Percentiles rank a stretch among this genome's conserved stretches.
These are phyloP conservation scores for Oenanthe oenanthe DNA, from an alignment of 2,113 vertebrate genomes.

Conservation along the genomic window DNA sequence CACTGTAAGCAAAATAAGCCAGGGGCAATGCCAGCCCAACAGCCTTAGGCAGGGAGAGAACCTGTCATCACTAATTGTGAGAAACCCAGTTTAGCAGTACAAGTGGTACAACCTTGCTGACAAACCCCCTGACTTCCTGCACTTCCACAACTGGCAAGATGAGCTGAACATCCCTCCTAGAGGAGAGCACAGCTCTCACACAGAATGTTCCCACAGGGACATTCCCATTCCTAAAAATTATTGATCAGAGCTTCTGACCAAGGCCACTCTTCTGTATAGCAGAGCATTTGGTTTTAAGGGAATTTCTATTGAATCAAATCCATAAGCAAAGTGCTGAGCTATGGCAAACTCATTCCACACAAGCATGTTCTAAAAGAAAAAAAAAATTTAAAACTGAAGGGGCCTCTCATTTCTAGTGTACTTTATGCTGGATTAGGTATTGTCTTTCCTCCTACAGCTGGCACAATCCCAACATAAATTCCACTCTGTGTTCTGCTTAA, in stretches of 20 bases:
- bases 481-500: conserved; percentile 1
- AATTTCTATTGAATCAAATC: neutral
- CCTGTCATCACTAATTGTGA: neutral
- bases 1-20: neutral
- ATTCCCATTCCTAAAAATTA: neutral
- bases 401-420: neutral
- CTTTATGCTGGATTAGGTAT: neutral
- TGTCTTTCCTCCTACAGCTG: neutral
- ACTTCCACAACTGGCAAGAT: neutral
- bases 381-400: neutral
- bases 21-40: neutral
- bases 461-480: conserved; percentile 31
- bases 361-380: neutral
- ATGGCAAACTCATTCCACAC: neutral
- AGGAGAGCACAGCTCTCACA: neutral
- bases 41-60: neutral
- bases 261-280: neutral
- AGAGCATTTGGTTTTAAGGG: neutral
- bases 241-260: neutral
- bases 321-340: neutral
- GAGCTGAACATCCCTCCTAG: neutral
- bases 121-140: neutral
- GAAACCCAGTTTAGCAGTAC: neutral
- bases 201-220: neutral
- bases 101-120: neutral